A percentile compares a stretch with the other conserved stretches of the same genome.
phyloP scores from a whole-genome alignment of 2,888 invertebrate species.

The Rhorus exstirpatorius region DNA sequence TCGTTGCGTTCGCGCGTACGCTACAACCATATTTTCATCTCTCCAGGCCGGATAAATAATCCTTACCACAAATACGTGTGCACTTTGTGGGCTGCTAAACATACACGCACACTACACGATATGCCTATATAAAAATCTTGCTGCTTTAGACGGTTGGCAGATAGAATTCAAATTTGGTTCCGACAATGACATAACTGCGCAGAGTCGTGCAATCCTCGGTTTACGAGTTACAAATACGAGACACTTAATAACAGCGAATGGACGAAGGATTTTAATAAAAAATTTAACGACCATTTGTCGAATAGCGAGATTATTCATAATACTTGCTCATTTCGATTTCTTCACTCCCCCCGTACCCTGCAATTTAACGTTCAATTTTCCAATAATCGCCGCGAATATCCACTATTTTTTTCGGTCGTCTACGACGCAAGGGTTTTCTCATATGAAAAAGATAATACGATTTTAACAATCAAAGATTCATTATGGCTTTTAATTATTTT shows the following conservation, averaged over 20 bases:
- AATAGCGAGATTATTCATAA: no score
- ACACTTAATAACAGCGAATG: not conserved
- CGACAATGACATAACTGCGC: no score
- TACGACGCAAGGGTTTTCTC: not conserved
- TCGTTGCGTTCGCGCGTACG: conserved; percentile 50
- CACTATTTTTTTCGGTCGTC: not conserved
- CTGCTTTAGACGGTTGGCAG: no score
- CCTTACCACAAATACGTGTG: conserved; percentile 47
- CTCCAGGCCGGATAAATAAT: conserved; percentile 68
- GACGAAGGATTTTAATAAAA: not conserved
- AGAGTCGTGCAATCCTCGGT: conserved; percentile 4
- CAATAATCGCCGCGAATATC: conserved; percentile 22
- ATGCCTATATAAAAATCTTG: no score
- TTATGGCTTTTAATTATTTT: not conserved
- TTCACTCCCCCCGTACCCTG: not conserved
- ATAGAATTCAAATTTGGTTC: no score
- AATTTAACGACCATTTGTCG: not conserved
- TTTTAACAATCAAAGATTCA: not conserved
- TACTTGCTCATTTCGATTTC: no score
- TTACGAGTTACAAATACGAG: not conserved
- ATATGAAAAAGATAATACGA: not conserved
- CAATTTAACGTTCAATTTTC: not conserved
- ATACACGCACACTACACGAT: not conserved
- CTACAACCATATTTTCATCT: conserved; percentile 28
- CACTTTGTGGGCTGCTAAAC: conserved; percentile 10